Conservation (phyloP, 2,888 invertebrate species). For the Netelia melanura region DNA sequence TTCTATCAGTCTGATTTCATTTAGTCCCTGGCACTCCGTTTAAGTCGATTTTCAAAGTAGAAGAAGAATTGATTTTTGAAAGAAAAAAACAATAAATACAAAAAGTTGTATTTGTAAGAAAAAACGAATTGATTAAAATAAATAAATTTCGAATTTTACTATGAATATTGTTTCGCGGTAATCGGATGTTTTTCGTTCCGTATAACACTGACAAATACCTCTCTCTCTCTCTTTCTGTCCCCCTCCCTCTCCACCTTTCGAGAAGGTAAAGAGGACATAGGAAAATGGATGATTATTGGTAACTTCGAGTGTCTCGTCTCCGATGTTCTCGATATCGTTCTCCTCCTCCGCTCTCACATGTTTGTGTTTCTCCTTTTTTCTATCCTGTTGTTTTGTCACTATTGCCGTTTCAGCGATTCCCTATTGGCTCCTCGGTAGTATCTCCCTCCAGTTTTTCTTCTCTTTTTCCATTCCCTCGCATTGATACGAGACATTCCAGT, state of each 20-base stretch:
- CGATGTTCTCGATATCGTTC: not conserved
- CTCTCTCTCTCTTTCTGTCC: not conserved
- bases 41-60: too few relatives aligned
- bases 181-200: not conserved
- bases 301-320: not conserved
- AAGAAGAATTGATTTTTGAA: too few relatives aligned
- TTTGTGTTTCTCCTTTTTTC: not conserved
- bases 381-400: not conserved
- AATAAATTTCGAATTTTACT: not conserved
- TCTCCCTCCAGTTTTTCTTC: not conserved
- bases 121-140: not conserved
- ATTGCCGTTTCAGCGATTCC: constrained; percentile 30
- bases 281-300: not conserved
- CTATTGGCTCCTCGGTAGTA: not conserved
- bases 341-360: not conserved
- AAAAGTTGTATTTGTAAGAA: not conserved
- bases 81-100: too few relatives aligned
- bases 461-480: not conserved
- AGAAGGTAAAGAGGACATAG: not conserved
- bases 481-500: not conserved
- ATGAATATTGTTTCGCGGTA: not conserved
- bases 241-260: not conserved
- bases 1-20: too few relatives aligned
- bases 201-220: not conserved
- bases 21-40: too few relatives aligned